Evolutionary conservation across 2,888 invertebrate species (phyloP), one percentile per base, ranked within the genome.

Genomic region (Adela reaumurella): DNA sequence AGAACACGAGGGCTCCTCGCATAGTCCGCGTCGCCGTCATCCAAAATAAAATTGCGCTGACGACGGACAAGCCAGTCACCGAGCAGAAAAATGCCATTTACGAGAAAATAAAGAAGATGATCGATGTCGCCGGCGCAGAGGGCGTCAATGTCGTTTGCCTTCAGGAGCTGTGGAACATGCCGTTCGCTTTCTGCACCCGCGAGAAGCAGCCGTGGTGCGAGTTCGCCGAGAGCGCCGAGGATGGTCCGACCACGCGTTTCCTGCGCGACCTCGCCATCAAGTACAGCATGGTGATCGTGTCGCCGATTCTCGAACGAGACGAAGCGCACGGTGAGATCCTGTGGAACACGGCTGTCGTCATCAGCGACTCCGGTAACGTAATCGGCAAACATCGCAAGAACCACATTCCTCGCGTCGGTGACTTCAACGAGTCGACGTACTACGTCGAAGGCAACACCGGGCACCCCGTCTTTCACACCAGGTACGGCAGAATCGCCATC

Each of bases 101-200:
- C 64, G 79, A 85, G 24, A 86, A 94, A 63, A 87, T 97, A 1
- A 81, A 82, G 58, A 81, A 82, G 53, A 90, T 95, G n/a, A 86
- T 94, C 24, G 84, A 88, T 52, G 85, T 89, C 1, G 98, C 98
- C 1, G 90, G 89, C 0, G 71, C 78, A 46, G 88, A 87, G 55
- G 88, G 88, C 1, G 96, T 94, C 46, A 97, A 99, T 67, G 83
- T 99, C 44, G 70, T 98, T 45, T 97, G 97, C 63, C 86, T 97
- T 61, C 98, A 99, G 73, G 99, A 99, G 71, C 89, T 96, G 10
- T 99, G 98, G 98, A 89, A 90, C 50, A 98, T 98, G 98, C 98
- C 99, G 0, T 99, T 98, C 74, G 96, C 92, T 0, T 98, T 99
- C 72, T 98, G 98, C 68, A 99, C 99, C 0, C 83, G 98, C 42